Evolutionary conservation across 2,888 invertebrate genomes (phyloP), one percentile per base, ranked within the genome.

Genomic region (Rhabditoides inermis): DNA sequence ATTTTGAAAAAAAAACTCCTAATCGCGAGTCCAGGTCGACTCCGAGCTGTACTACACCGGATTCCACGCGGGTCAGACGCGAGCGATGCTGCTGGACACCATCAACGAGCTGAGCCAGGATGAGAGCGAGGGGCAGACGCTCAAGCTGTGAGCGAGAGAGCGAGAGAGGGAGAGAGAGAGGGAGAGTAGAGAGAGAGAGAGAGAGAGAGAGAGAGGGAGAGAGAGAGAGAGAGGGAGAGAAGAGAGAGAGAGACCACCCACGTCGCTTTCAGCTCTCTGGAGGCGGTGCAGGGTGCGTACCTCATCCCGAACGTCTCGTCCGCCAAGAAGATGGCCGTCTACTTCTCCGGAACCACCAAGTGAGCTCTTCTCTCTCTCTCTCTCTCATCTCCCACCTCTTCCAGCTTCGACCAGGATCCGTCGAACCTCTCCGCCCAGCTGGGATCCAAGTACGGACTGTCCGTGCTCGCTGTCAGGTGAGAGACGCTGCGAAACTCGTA

Each of bases 41-140:
- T 56, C 65, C 1, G 55, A 67, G 35, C 50, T 61, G 12, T 67
- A 59, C 51, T 65, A 60, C 54, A 67, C 63, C 1, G 59, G 55
- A 6, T 62, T 66, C 59, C 62, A 64, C 42, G 39, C 41, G 18
- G 66, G 59, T 28, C 66, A 66, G 35, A 42, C 40, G 6, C 58
- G 61, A 45, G 27, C 12, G 20, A 47, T 53, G 28, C 48, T 65
- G 3, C 28, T 63, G 23, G 37, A 25, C 3, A 51, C 61, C 2
- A 39, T 65, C 20, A 49, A 56, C 20, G 27, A 46, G 1, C 55
- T 65, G 18, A 53, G 57, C 6, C 65, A 65, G 37, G 65, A 65
- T 37, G 53, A 51, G 2, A 45, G 47, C 3, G 40, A 50, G 12
- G 62, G 62, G 23, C 63, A 65, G 41, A 56, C 61, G 0, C 51